These are phyloP conservation scores for Actinemys pallida DNA, from an alignment of 2,113 vertebrate species.

Conservation along the genomic window DNA sequence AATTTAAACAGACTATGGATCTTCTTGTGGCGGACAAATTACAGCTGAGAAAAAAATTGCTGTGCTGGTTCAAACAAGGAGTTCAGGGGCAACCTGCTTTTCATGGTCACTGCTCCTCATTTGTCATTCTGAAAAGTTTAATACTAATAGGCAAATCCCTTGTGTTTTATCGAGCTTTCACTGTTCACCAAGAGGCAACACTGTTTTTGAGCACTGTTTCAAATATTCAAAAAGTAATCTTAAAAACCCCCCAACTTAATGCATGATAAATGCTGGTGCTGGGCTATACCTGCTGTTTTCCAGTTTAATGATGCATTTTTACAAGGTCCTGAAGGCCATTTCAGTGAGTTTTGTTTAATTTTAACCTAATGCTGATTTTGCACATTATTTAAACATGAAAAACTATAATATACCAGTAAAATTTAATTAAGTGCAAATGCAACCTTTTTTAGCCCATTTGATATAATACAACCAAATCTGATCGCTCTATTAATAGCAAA, in stretches of 20 bases:
- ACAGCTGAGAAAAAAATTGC: slow-evolving; percentile 42
- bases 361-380: slow-evolving; percentile 56
- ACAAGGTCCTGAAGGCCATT: slow-evolving; percentile 1
- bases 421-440: slow-evolving; percentile 63
- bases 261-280: slow-evolving; percentile 39
- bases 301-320: slow-evolving; percentile 30
- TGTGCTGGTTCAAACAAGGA: slow-evolving; percentile 21
- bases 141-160: slow-evolving; percentile 77
- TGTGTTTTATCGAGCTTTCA: slow-evolving; percentile 54
- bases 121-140: slow-evolving; percentile 81
- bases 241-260: neutral
- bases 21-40: slow-evolving; percentile 36
- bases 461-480: slow-evolving; percentile 58
- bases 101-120: slow-evolving; percentile 79
- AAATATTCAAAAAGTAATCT: slow-evolving; percentile 33
- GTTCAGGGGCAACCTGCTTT: slow-evolving; percentile 69
- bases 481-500: slow-evolving; percentile 69
- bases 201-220: slow-evolving; percentile 46
- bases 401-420: slow-evolving; percentile 24
- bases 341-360: slow-evolving; percentile 44
- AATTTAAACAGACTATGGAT: slow-evolving; percentile 32
- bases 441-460: slow-evolving; percentile 46
- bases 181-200: neutral
- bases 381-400: slow-evolving; percentile 30
- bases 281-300: slow-evolving; percentile 42